phyloP scores from a whole-genome alignment of 2,888 invertebrate species.

The Gymnoscelis rufifasciata region DNA sequence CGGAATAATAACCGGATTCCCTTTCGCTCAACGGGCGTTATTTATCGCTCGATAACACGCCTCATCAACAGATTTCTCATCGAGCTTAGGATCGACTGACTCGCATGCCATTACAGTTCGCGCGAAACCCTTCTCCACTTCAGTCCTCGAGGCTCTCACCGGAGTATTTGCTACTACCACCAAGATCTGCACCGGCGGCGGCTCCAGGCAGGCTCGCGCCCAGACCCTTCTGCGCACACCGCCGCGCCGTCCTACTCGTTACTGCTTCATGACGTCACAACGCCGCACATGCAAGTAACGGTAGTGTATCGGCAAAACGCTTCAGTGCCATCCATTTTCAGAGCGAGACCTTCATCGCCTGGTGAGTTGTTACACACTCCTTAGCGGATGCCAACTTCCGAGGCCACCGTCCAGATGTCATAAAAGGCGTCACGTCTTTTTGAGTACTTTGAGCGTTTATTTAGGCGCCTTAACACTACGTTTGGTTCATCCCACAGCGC shows the following conservation, averaged over 20 bases:
- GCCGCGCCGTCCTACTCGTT: conserved; percentile 73
- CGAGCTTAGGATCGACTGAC: conserved; percentile 80
- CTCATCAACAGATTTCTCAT: conserved; percentile 68
- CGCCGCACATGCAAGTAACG: conserved; percentile 56
- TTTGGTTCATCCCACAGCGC: conserved; percentile 82
- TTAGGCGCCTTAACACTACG: conserved; percentile 80
- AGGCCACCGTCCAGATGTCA: conserved; percentile 66
- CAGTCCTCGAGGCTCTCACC: conserved; percentile 80
- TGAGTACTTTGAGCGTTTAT: conserved; percentile 65
- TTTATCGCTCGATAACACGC: conserved; percentile 49
- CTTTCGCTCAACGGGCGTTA: conserved; percentile 47
- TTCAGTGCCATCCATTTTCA: conserved; percentile 83
- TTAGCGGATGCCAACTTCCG: conserved; percentile 29
- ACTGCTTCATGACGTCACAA: conserved; percentile 62
- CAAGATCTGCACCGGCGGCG: conserved; percentile 81
- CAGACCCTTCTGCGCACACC: conserved; percentile 80
- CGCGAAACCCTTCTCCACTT: conserved; percentile 76
- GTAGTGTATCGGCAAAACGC: conserved; percentile 62
- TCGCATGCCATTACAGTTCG: conserved; percentile 77
- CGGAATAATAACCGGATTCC: conserved; percentile 79
- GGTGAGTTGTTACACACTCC: conserved; percentile 39
- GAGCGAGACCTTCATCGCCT: conserved; percentile 66
- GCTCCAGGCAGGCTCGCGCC: conserved; percentile 72
- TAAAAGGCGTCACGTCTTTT: conserved; percentile 58
- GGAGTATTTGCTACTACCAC: conserved; percentile 86